phyloP scores from a whole-genome alignment of 2,888 invertebrate species.

The Heliconius hortense region DNA sequence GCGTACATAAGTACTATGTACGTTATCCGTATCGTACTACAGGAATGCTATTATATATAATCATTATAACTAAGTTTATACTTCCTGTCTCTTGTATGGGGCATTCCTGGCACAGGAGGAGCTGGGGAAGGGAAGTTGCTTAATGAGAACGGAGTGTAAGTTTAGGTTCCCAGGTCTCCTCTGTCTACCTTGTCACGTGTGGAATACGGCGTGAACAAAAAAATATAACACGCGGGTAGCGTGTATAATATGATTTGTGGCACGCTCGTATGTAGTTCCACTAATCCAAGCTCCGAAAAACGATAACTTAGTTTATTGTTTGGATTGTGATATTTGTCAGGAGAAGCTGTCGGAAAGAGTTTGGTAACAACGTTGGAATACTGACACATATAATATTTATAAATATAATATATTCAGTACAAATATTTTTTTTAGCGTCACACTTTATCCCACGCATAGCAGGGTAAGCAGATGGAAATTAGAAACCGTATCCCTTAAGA shows the following conservation, averaged over 20 bases:
- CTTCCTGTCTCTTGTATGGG: no score
- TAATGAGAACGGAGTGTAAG: no score
- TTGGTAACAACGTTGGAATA: conserved; percentile 7
- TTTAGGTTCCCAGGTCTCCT: no score
- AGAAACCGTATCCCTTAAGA: no score
- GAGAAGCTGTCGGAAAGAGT: conserved; percentile 19
- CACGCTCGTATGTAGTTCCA: background rate
- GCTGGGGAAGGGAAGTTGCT: no score
- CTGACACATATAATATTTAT: background rate
- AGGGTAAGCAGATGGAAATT: no score
- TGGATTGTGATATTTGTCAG: conserved; percentile 28
- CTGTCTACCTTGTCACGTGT: no score
- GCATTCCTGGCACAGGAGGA: no score
- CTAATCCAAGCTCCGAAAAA: background rate
- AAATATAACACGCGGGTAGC: background rate
- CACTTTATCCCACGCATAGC: background rate
- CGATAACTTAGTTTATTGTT: conserved; percentile 30
- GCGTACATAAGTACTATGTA: background rate
- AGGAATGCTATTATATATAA: background rate
- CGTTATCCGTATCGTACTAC: background rate
- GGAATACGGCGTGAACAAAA: no score
- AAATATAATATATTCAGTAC: background rate
- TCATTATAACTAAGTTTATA: no score
- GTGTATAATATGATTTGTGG: background rate
- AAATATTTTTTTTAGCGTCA: background rate